Percentiles rank a stretch among this genome's conserved stretches.
Evolutionary conservation across 1,140 invertebrate species (phyloP).

Genomic region (Metopolophium dirhodum): DNA sequence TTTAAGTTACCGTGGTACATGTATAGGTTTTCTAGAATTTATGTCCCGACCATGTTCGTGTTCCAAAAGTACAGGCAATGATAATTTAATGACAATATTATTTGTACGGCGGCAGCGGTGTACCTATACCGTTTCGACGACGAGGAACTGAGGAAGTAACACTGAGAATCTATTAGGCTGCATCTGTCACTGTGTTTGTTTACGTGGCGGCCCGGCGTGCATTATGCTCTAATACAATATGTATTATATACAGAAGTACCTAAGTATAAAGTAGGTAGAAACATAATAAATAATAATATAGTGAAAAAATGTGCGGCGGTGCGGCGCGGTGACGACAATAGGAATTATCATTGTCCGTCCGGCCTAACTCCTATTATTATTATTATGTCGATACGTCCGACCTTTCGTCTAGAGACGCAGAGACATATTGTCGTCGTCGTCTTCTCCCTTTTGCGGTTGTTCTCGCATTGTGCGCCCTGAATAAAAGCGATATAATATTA

Average conservation of each 20-base stretch:
- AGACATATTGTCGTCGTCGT: constrained; percentile 11
- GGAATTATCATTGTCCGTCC: constrained; percentile 2
- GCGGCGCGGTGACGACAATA: background rate
- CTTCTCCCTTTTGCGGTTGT: background rate
- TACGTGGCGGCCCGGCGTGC: background rate
- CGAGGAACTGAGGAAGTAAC: background rate
- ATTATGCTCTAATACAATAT: background rate
- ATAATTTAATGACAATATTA: background rate
- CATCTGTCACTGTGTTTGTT: constrained; percentile 33
- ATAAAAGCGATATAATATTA: constrained; percentile 10
- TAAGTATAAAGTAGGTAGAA: background rate
- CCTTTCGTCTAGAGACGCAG: background rate
- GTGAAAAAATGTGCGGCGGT: background rate
- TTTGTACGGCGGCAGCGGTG: background rate
- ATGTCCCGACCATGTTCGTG: too few species aligned
- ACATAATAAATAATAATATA: background rate
- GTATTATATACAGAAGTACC: background rate
- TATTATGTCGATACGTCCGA: background rate
- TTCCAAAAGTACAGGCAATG: too few species aligned
- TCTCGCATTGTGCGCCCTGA: background rate
- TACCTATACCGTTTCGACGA: background rate
- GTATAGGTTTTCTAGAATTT: too few species aligned
- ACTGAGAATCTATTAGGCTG: background rate
- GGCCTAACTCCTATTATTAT: constrained; percentile 9
- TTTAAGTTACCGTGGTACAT: too few species aligned